A percentile compares a stretch with the other conserved stretches of the same genome.
phyloP scores from a whole-genome alignment of 2,888 invertebrate genomes.

The Thera obeliscata region DNA sequence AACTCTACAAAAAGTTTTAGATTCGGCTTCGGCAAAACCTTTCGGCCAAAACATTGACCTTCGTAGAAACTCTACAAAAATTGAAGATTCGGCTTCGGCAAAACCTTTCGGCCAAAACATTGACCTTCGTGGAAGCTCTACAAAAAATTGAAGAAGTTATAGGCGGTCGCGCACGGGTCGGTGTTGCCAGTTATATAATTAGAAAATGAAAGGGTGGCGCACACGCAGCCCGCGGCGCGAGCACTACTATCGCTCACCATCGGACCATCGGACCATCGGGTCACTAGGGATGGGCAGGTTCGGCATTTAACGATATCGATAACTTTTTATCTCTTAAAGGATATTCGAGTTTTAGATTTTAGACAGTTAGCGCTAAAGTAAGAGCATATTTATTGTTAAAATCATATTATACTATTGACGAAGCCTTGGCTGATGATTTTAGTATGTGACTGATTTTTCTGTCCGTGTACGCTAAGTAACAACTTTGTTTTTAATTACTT shows the following conservation, averaged over 20 bases:
- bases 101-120: slow-evolving; percentile 5
- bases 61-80: too few species aligned
- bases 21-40: too few species aligned
- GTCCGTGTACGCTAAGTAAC: too few species aligned
- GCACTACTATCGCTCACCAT: slow-evolving; percentile 81
- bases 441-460: too few species aligned
- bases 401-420: too few species aligned
- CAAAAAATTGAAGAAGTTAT: slow-evolving; percentile 71
- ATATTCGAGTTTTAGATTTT: too few species aligned
- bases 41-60: too few species aligned
- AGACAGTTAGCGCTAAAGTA: too few species aligned
- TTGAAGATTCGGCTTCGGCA: slow-evolving; percentile 18
- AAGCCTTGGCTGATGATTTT: too few species aligned
- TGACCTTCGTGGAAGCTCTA: slow-evolving; percentile 33
- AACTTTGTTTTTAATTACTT: too few species aligned
- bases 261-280: slow-evolving; percentile 54
- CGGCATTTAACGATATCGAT: slow-evolving; percentile 35
- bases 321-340: not conserved
- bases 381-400: too few species aligned
- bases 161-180: slow-evolving; percentile 78
- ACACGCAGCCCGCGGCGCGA: slow-evolving; percentile 76
- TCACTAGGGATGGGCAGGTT: slow-evolving; percentile 55
- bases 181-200: slow-evolving; percentile 82
- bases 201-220: slow-evolving; percentile 83
- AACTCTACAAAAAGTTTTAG: too few species aligned